Conservation (phyloP, 2,888 invertebrate species). For the Aleiodes testaceus region DNA sequence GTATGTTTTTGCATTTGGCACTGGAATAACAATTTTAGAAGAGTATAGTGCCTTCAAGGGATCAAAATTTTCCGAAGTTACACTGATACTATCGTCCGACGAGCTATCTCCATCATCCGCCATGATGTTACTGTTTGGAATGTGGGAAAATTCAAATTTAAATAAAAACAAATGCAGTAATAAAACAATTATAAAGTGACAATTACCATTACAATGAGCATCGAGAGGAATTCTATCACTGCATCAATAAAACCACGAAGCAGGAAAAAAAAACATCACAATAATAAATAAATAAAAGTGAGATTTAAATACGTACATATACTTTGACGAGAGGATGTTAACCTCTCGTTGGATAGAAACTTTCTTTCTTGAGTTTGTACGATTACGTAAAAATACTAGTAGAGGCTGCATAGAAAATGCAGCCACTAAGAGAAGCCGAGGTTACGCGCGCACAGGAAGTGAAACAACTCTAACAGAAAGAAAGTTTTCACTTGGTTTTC, state of each 20-base stretch:
- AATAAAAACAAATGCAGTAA: background rate
- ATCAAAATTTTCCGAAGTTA: constrained; percentile 78
- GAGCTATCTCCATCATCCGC: constrained; percentile 60
- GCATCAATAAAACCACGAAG: background rate
- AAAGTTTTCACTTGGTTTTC: constrained; percentile 72
- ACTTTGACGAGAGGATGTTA: constrained; percentile 65
- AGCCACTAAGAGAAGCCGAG: constrained; percentile 56
- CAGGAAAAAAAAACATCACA: constrained; percentile 11
- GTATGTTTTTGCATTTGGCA: constrained; percentile 77
- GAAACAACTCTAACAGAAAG: constrained; percentile 71
- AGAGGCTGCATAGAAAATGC: constrained; percentile 67
- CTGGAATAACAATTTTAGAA: constrained; percentile 75
- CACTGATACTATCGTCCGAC: constrained; percentile 74
- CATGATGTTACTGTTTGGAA: constrained; percentile 53
- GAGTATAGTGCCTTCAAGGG: constrained; percentile 82
- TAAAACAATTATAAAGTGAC: too few relatives aligned
- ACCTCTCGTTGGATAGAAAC: constrained; percentile 67
- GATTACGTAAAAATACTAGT: constrained; percentile 65
- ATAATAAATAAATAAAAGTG: constrained; percentile 8
- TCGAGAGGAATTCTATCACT: constrained; percentile 4
- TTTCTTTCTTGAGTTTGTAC: constrained; percentile 67
- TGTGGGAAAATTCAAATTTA: background rate
- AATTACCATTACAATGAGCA: background rate
- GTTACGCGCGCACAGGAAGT: constrained; percentile 73
- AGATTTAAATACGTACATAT: constrained; percentile 31